A percentile compares a stretch with the other conserved stretches of the same genome.
phyloP scores from a whole-genome alignment of 2,888 invertebrate genomes.

The Metopia argyrocephala region DNA sequence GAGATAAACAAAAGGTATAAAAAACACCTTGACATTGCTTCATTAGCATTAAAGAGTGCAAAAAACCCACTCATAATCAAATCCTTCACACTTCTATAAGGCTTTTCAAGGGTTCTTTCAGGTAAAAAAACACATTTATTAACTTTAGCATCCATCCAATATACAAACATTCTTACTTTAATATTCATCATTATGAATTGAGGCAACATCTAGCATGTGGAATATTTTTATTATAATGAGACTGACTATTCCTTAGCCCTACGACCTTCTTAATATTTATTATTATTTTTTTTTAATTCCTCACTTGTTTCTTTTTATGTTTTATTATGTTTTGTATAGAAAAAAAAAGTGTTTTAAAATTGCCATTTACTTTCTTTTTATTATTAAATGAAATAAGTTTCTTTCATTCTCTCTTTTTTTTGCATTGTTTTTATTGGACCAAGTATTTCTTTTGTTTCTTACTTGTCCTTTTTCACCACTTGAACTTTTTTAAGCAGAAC shows the following conservation, averaged over 20 bases:
- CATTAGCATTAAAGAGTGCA: constrained; percentile 21
- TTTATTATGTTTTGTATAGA: constrained; percentile 13
- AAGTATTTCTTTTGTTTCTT: constrained; percentile 47
- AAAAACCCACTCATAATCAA: background rate
- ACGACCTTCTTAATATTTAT: too few relatives aligned
- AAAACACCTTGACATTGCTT: constrained; percentile 38
- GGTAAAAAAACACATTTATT: background rate
- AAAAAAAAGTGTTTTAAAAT: constrained; percentile 6
- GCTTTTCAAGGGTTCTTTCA: background rate
- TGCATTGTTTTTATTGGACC: constrained; percentile 16
- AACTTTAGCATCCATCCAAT: background rate
- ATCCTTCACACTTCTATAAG: background rate
- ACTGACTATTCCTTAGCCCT: too few relatives aligned
- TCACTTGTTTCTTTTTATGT: background rate
- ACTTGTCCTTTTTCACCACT: background rate
- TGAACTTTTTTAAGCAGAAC: background rate
- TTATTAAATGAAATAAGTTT: constrained; percentile 65
- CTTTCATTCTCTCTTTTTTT: constrained; percentile 68
- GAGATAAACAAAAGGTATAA: background rate
- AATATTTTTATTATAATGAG: too few relatives aligned
- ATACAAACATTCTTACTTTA: background rate
- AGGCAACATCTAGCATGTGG: too few relatives aligned
- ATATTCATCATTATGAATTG: background rate
- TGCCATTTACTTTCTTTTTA: constrained; percentile 30
- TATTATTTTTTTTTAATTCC: background rate